Evolutionary conservation across 2,113 vertebrate species (phyloP), one percentile per base, ranked within the genome.

Genomic region (Myotis davidii): DNA sequence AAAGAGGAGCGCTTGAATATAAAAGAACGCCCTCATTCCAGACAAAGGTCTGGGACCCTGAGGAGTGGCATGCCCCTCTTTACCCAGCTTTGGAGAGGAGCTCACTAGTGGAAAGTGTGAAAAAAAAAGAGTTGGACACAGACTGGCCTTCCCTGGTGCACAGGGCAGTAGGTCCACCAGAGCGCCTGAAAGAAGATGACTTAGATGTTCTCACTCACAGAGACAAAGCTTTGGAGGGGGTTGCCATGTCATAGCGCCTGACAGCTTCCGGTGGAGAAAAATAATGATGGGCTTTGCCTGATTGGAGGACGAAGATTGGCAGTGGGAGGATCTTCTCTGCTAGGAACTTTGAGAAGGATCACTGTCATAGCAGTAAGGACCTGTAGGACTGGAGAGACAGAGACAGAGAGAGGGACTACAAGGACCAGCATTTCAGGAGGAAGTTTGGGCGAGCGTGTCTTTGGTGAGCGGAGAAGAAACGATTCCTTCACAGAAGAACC

Each of bases 401-500:
- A 39, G 99, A 99, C 42, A 98, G 99, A 0, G 99, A 99, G 45
- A 98, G 99, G 96, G 99, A 99, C 97, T 99, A 99, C 94, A 99
- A 99, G 92, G 99, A 99, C 78, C 99, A 99, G 97, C 99, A 99
- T 96, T 99, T 99, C 97, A 98, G 99, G 99, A 99, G 99, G 96
- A 99, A 99, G 82, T 99, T 99, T 98, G 99, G 99, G 84, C 99
- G 99, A 99, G 95, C 98, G 99, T 91, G 98, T 99, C 90, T 99
- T 99, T 97, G 99, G 99, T 73, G 99, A 99, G 94, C 98, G 99
- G 45, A 99, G 99, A 97, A 99, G 99, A 97, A 99, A 99, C 88
- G 99, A 99, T 95, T 99, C 99, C 0, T 99, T 99, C 94, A 99
- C 99, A 20, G 99, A 99, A 90, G 99, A 99, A 65, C 99, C 99